Conservation (phyloP, 2,888 invertebrate species). For the Megalurothrips usitatus region DNA sequence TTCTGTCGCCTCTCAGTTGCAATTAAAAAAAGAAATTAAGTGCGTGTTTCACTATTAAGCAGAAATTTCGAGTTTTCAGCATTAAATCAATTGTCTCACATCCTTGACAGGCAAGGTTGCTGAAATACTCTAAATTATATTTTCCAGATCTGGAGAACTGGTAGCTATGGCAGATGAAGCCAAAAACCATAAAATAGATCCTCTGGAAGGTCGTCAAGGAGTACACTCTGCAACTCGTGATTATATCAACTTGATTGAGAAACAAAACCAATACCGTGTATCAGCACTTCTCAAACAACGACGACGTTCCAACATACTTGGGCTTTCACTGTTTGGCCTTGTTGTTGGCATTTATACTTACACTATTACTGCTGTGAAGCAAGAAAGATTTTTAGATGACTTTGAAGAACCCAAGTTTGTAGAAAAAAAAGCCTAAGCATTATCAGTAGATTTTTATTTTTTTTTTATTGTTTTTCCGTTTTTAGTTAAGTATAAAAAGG, state of each 20-base stretch:
- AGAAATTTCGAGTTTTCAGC: no score
- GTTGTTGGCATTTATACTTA: slow-evolving; percentile 79
- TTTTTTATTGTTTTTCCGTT: slow-evolving; percentile 33
- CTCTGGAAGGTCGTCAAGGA: slow-evolving; percentile 44
- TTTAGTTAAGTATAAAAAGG: slow-evolving; percentile 47
- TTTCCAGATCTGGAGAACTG: not conserved
- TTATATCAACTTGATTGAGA: slow-evolving; percentile 74
- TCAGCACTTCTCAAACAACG: slow-evolving; percentile 58
- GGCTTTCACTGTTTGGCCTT: slow-evolving; percentile 57
- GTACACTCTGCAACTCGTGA: slow-evolving; percentile 56
- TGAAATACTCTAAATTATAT: not conserved
- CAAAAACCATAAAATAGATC: slow-evolving; percentile 45
- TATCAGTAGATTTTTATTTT: not conserved
- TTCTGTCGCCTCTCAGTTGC: no score
- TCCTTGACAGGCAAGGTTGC: not conserved
- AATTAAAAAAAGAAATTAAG: no score
- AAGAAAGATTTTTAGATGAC: slow-evolving; percentile 90
- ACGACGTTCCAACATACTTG: slow-evolving; percentile 65
- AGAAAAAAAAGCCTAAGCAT: slow-evolving; percentile 33
- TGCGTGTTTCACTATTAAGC: no score
- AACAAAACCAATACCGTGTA: slow-evolving; percentile 70
- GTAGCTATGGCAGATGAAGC: slow-evolving; percentile 33
- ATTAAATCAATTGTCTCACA: not conserved
- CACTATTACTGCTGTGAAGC: slow-evolving; percentile 79
- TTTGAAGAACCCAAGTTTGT: slow-evolving; percentile 69